Evolutionary conservation across 2,888 invertebrate species (phyloP).

Genomic region (Muschampia plurimacula): DNA sequence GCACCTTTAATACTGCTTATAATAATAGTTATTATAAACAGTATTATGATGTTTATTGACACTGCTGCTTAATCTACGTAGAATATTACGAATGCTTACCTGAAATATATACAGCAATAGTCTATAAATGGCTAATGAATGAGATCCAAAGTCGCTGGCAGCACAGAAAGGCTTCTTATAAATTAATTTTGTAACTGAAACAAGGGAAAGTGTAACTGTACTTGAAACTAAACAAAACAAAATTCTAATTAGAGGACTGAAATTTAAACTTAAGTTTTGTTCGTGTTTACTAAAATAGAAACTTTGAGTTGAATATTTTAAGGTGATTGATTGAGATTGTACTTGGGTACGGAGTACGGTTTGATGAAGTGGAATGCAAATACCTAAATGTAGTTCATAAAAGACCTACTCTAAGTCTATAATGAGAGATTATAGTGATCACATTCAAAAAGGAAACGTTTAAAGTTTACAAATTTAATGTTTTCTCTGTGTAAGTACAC

Average conservation of each 20-base stretch:
- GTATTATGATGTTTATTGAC: too few relatives aligned
- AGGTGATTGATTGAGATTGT: neutral
- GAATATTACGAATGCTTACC: constrained; percentile 55
- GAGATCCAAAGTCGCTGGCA: constrained; percentile 82
- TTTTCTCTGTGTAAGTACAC: too few relatives aligned
- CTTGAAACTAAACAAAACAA: constrained; percentile 58
- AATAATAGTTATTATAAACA: too few relatives aligned
- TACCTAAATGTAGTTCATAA: neutral
- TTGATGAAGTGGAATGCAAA: neutral
- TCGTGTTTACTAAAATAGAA: constrained; percentile 4
- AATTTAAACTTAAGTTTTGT: neutral
- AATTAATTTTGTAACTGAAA: constrained; percentile 72
- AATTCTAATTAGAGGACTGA: neutral
- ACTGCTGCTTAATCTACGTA: neutral
- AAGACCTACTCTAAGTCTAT: neutral
- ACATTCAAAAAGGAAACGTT: too few relatives aligned
- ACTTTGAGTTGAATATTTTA: neutral
- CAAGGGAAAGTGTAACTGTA: constrained; percentile 53
- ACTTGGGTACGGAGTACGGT: neutral
- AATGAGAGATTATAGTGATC: neutral
- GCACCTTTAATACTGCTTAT: too few relatives aligned
- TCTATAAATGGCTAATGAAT: constrained; percentile 85
- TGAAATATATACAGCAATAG: constrained; percentile 84
- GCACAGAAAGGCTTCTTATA: constrained; percentile 86
- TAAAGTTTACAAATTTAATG: too few relatives aligned